Base-by-base conservation (phyloP, 2,888 invertebrate species). In the Heliconius erato region DNA sequence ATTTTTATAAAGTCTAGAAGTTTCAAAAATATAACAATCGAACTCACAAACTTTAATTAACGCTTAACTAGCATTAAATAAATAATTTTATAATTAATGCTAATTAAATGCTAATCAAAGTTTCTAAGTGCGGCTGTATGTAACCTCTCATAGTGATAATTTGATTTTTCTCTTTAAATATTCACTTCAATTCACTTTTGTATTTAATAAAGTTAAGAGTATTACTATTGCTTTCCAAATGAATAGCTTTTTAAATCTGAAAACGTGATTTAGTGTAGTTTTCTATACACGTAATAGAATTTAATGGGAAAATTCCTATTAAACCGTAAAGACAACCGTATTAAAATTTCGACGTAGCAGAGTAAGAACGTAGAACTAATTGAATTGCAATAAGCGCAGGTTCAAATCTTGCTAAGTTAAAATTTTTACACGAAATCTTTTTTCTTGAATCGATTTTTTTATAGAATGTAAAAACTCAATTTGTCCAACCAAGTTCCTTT, bases 401-500 rank as follows among this genome's bases (percentile, higher is more conserved):
- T 72, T 72, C n/a, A 26, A 72, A n/a, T 54, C 44, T 6, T 16
- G 71, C 71, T 16, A 72, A 7, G 72, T 72, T 9, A 3, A 26
- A 6, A 32, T 26, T 72, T 44, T 72, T 49, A 44, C 26, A 23
- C 23, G 44, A n/a, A 19, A 76, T 77, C 16, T 65, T 28, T 65
- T 63, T 12, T 67, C 16, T 19, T 14, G 9, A 65, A 65, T 1
- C 4, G 44, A 49, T 67, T 49, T 26, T 65, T 78, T 67, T 26
- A 65, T 81, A 65, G 71, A 49, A 4, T 67, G 32, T 82, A 63
- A 69, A 82, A 71, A 74, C 59, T 65, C 65, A 86, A 86, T 86
- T 88, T 88, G 89, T 90, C 90, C 85, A 85, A 89, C 86, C 86
- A 88, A 90, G 89, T 91, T 91, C 89, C 89, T 91, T 91, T 87